Conservation (phyloP, 2,113 vertebrate species). For the Silurus asotus region DNA sequence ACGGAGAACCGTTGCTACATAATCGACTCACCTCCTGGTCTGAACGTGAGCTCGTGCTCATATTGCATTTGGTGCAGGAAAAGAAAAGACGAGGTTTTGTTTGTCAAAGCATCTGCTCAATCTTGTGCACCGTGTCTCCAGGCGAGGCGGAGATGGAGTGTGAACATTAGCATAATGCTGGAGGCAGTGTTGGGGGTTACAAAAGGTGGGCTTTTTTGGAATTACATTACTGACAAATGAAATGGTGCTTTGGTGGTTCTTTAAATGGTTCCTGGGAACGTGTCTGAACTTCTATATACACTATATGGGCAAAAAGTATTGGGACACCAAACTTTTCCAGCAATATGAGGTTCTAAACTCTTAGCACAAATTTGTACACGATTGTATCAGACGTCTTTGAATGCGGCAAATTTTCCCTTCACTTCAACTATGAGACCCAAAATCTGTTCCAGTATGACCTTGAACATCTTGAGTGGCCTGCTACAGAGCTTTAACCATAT, state of each 20-base stretch:
- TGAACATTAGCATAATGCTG: constrained; percentile 7
- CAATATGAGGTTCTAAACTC: too few species aligned
- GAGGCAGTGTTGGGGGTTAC: neutral
- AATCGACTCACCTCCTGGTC: neutral
- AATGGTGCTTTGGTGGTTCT: neutral
- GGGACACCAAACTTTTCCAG: too few species aligned
- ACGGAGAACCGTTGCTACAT: neutral
- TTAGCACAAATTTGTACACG: too few species aligned
- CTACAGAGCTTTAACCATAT: too few species aligned
- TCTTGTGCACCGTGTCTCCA: constrained; percentile 38
- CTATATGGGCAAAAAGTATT: too few species aligned
- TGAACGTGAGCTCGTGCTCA: neutral
- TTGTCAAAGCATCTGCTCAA: constrained; percentile 38
- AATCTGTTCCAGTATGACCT: too few species aligned
- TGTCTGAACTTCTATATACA: neutral
- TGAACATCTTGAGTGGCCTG: too few species aligned
- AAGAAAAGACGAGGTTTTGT: constrained; percentile 27
- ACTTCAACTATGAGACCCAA: too few species aligned
- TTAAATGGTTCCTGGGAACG: neutral
- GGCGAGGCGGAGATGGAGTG: constrained; percentile 11
- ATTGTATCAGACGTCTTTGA: too few species aligned
- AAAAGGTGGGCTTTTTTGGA: neutral
- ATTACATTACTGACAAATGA: neutral
- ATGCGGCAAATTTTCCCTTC: too few species aligned
- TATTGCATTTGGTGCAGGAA: constrained; percentile 8